Evolutionary conservation across 2,113 vertebrate species (phyloP).

Genomic region (Leucosticte australis): DNA sequence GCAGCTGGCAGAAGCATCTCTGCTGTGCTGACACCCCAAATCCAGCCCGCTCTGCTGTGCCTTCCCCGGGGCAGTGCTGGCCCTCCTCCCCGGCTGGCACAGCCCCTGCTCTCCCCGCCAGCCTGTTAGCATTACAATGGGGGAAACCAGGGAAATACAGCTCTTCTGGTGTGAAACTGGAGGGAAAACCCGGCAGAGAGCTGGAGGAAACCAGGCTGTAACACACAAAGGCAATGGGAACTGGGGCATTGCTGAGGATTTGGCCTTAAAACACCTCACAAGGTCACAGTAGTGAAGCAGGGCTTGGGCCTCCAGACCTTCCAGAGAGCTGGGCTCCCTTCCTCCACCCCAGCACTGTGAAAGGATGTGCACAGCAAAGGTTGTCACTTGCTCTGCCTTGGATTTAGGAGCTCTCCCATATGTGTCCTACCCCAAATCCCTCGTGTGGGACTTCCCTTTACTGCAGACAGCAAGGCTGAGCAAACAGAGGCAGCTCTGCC

Average conservation of each 20-base stretch:
- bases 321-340: neutral
- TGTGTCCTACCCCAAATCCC: neutral
- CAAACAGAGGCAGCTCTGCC: neutral
- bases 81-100: neutral
- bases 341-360: neutral
- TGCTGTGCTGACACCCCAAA: neutral
- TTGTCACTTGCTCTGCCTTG: neutral
- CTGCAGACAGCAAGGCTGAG: neutral
- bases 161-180: neutral
- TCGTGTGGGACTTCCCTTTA: neutral
- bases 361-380: neutral
- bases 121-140: conserved; percentile 25
- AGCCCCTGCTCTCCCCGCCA: neutral
- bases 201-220: neutral
- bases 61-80: neutral
- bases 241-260: neutral
- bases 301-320: neutral
- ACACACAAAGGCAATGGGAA: conserved; percentile 33
- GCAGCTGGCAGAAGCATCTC: neutral
- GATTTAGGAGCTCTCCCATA: neutral
- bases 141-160: neutral
- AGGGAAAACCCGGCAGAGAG: neutral
- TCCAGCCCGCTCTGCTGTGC: neutral
- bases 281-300: neutral
- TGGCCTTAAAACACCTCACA: neutral